Evolutionary conservation across 1,140 invertebrate species (phyloP).

Genomic region (Lerema accius): DNA sequence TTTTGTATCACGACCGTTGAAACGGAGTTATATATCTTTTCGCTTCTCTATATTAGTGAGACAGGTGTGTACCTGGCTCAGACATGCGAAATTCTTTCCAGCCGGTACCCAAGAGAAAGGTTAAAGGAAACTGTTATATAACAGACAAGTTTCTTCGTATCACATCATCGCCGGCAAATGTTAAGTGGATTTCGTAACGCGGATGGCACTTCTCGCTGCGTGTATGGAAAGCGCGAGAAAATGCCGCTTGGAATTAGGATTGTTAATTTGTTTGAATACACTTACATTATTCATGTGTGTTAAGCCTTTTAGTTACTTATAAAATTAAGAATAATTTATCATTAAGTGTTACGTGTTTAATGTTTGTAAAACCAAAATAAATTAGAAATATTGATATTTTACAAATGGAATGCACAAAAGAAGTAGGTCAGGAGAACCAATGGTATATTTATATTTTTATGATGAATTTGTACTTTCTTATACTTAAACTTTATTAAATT

Average conservation of each 20-base stretch:
- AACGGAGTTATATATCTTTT: neutral
- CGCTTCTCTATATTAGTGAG: slow-evolving; percentile 3
- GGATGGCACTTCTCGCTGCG: slow-evolving; percentile 5
- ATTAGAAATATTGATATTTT: no score
- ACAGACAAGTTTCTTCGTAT: slow-evolving; percentile 29
- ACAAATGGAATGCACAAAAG: no score
- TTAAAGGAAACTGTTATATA: slow-evolving; percentile 34
- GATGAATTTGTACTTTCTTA: no score
- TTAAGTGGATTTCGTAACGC: slow-evolving; percentile 28
- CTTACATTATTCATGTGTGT: neutral
- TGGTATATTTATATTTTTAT: no score
- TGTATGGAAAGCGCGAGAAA: neutral
- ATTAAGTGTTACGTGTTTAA: no score
- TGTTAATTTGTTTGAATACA: neutral
- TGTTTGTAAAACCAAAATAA: no score
- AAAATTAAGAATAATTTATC: no score
- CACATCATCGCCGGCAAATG: slow-evolving; percentile 29
- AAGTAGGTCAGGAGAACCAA: no score
- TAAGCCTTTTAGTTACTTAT: no score
- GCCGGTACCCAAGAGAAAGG: slow-evolving; percentile 28
- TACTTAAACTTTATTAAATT: no score
- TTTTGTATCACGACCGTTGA: no score
- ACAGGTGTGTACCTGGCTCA: neutral
- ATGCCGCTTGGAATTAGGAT: neutral
- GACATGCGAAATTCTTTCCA: slow-evolving; percentile 35